Conservation (phyloP, 2,113 vertebrate species). For the Sylvilagus bachmani region DNA sequence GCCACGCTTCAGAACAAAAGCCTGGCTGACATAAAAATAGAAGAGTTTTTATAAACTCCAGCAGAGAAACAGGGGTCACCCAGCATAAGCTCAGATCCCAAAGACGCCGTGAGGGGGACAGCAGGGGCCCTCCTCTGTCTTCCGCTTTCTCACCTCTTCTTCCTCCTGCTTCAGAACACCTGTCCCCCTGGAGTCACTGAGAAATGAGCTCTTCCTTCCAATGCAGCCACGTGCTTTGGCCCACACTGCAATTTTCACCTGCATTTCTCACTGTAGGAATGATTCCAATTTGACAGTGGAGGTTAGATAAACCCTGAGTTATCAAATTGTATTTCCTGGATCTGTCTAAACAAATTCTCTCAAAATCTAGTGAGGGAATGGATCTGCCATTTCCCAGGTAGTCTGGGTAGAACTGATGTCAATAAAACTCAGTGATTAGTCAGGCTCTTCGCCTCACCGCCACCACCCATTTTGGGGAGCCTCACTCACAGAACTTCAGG, state of each 20-base stretch:
- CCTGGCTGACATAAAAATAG: background rate
- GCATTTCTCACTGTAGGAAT: constrained; percentile 26
- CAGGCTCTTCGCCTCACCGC: background rate
- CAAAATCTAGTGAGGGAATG: constrained; percentile 49
- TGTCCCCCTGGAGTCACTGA: background rate
- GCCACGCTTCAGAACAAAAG: background rate
- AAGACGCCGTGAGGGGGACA: background rate
- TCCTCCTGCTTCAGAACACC: background rate
- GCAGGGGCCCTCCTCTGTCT: background rate
- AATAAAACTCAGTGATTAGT: constrained; percentile 30
- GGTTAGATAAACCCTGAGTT: constrained; percentile 61
- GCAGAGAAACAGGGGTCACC: background rate
- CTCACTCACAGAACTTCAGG: background rate
- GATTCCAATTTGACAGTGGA: constrained; percentile 64
- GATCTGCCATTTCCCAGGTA: background rate
- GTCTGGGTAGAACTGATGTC: constrained; percentile 19
- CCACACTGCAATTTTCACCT: background rate
- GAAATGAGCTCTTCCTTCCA: background rate
- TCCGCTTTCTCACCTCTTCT: background rate
- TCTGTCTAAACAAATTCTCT: constrained; percentile 64
- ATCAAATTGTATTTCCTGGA: constrained; percentile 62
- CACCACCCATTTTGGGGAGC: background rate
- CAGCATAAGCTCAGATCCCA: background rate
- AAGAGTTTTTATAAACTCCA: background rate
- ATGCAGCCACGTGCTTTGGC: background rate